Conservation (phyloP, 2,888 invertebrate genomes). For the Nycteola revayana region DNA sequence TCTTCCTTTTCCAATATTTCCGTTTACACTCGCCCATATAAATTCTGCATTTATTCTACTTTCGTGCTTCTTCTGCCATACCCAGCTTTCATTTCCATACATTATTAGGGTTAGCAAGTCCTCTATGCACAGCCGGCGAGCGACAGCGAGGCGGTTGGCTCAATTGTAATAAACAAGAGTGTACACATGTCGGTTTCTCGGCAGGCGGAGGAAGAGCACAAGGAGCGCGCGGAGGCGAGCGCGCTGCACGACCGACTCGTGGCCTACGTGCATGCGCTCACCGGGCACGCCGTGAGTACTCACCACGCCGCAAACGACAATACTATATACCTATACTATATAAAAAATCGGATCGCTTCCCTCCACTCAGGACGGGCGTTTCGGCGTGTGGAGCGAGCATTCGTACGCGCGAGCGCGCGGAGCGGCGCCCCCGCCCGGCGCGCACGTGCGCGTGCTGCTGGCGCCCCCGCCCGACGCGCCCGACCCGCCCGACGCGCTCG, state of each 20-base stretch:
- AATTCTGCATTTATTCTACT: too few species aligned
- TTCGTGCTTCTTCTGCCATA: too few species aligned
- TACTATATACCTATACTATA: neutral
- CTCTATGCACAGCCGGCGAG: too few species aligned
- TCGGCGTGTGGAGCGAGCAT: constrained; percentile 66
- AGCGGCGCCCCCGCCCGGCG: constrained; percentile 33
- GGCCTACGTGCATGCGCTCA: constrained; percentile 53
- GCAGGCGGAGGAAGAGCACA: constrained; percentile 8
- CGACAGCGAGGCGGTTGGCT: too few species aligned
- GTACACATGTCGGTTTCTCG: neutral
- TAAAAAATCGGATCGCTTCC: too few species aligned
- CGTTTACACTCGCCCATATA: too few species aligned
- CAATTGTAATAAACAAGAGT: neutral
- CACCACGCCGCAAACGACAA: too few species aligned
- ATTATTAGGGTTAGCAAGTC: too few species aligned
- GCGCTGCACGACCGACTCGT: constrained; percentile 61
- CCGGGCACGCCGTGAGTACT: constrained; percentile 43
- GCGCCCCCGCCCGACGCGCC: constrained; percentile 19
- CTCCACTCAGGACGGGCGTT: constrained; percentile 31
- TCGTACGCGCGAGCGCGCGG: constrained; percentile 58
- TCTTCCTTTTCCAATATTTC: too few species aligned
- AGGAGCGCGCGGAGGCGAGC: constrained; percentile 18
- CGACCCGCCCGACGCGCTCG: constrained; percentile 19
- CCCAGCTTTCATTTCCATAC: too few species aligned
- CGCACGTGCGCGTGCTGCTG: constrained; percentile 18